phyloP scores from a whole-genome alignment of 1,140 invertebrate species.

The Diplogasteroides magnus region DNA sequence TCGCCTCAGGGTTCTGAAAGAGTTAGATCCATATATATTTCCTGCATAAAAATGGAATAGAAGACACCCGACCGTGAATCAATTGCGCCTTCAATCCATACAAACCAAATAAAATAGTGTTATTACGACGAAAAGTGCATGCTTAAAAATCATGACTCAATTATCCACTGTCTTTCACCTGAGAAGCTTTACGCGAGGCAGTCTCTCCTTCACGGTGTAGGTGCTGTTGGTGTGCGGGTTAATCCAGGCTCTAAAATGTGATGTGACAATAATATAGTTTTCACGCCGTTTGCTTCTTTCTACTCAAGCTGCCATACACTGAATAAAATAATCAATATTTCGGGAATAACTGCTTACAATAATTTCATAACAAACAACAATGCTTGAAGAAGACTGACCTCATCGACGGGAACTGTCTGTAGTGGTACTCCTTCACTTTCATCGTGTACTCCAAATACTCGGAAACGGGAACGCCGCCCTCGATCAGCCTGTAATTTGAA shows the following conservation, averaged over 20 bases:
- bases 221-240: constrained; percentile 56
- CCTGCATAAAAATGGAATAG: too few species aligned
- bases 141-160: too few species aligned
- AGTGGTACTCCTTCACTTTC: constrained; percentile 50
- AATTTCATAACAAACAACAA: too few species aligned
- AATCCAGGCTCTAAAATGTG: constrained; percentile 49
- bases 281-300: neutral
- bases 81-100: too few species aligned
- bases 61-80: too few species aligned
- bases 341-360: neutral
- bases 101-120: too few species aligned
- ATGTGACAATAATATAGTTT: constrained; percentile 1
- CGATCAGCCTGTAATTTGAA: constrained; percentile 65
- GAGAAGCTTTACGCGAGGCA: constrained; percentile 56
- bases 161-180: too few species aligned
- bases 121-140: too few species aligned
- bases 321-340: neutral
- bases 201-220: constrained; percentile 58
- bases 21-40: too few species aligned
- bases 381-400: too few species aligned
- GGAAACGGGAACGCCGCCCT: constrained; percentile 60
- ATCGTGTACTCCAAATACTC: constrained; percentile 50
- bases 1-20: too few species aligned
- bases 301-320: neutral
- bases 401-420: constrained; percentile 45